Base-by-base conservation (phyloP, 2,113 vertebrate species). In the Brachypteracias leptosomus region DNA sequence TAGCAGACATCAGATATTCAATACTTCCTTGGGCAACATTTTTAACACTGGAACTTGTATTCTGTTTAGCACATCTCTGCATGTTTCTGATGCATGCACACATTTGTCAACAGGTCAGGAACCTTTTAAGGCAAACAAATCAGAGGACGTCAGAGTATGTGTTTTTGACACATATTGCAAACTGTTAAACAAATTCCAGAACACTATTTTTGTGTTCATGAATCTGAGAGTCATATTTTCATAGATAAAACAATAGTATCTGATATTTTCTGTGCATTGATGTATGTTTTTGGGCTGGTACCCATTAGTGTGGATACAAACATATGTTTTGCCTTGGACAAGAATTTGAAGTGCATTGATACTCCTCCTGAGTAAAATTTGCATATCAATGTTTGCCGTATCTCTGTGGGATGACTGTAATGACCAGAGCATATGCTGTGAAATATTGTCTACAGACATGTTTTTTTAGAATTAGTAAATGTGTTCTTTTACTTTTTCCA, bases 391-490 rank as follows among this genome's bases (percentile, higher is more conserved):
- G 18, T 76, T 87, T 93, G 29, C 44, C 49, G 62, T 91, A 47
- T 55, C 85, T 83, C 58, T 80, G 25, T 57, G 54, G 57, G 61
- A 85, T 71, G 65, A n/a, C 25, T 63, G 16, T 44, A 90, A 87
- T 24, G 82, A 49, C 33, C 84, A 89, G 55, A 85, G 28, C 26
- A 54, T 67, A 51, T 88, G 49, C n/a, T 78, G 42, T 90, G 86
- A 96, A 94, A 89, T 51, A 49, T 31, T 54, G 19, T n/a, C 67
- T 65, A 81, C 11, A 89, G 22, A 44, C 55, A 38, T 52, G 87
- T 79, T 89, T 93, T 91, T 89, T 76, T 68, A 85, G 72, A 93
- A 82, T 62, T 92, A 84, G 17, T 85, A 58, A 89, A 96, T 83
- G 20, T 79, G 20, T 47, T n/a, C 22, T 3, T 78, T 82, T 51